Evolutionary conservation across 1,140 invertebrate genomes (phyloP).

Genomic region (Cryptotermes secundus): DNA sequence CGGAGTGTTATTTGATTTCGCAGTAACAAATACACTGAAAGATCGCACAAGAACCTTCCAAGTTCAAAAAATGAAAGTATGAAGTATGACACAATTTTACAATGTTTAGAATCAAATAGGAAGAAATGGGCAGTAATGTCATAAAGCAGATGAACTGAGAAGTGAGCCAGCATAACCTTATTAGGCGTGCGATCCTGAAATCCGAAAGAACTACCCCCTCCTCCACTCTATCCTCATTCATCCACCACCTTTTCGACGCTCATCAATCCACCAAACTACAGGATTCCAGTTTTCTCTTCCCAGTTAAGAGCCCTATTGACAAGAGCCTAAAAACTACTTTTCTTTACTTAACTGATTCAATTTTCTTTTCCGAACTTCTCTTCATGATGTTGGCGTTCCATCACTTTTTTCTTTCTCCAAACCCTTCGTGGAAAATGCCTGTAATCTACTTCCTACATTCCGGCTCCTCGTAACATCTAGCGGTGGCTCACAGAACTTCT

Average conservation of each 20-base stretch:
- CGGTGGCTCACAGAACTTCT: background rate
- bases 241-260: background rate
- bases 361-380: background rate
- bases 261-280: background rate
- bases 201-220: background rate
- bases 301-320: background rate
- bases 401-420: background rate
- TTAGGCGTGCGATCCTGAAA: background rate
- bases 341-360: conserved; percentile 17
- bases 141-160: background rate
- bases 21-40: background rate
- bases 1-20: background rate
- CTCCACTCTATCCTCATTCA: background rate
- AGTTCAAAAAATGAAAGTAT: background rate
- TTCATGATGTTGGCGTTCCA: background rate
- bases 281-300: background rate
- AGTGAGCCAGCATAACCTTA: background rate
- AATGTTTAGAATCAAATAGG: background rate
- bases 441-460: background rate
- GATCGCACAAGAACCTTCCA: background rate
- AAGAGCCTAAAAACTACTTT: background rate
- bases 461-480: background rate
- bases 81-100: background rate
- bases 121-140: background rate
- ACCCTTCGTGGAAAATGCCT: background rate